Evolutionary conservation across 2,888 invertebrate species (phyloP), one percentile per base, ranked within the genome.

Genomic region (Apotomis capreana): DNA sequence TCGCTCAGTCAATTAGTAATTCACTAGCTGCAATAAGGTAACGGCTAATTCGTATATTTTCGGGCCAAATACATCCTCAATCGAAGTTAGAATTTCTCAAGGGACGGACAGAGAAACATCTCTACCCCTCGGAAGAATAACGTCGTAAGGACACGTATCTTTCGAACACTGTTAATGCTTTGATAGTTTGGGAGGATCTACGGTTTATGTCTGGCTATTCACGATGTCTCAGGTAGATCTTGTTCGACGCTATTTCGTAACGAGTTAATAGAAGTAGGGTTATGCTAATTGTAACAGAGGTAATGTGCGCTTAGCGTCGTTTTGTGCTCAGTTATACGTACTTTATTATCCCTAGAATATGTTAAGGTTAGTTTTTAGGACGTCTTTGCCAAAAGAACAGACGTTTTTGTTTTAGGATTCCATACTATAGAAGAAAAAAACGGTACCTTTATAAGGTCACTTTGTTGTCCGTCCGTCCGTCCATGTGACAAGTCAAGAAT

Each of bases 11-110:
- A 46, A 61, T 55, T 64, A 64, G 37, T 40, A 37, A 37, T 40
- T 55, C 44, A 44, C 55, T n/a, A 12, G 44, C 26, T 59, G 51
- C 58, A 70, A 49, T 44, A 70, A 70, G 62, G 57, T 37, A 68
- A 49, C 62, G 55, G 63, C 37, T 68, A 63, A 72, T 72, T 63
- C 67, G 67, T 67, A 63, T 68, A 55, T 70, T 70, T 59, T 70
- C 40, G 13, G 52, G 46, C 68, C 68, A 68, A 68, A 72, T 59
- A 68, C 60, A 67, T 70, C 62, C 44, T 63, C 62, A 68, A 72
- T 72, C 68, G 68, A 68, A 72, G 58, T 68, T 72, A 13, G 63
- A 68, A 72, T 68, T 72, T 62, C 72, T 68, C 72, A 10, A 59
- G 72, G 68, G 72, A 72, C 60, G 13, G 46, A 36, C 49, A 57